Base-by-base conservation (phyloP, 2,797 vertebrate genomes). In the Poliocrania exsul region DNA sequence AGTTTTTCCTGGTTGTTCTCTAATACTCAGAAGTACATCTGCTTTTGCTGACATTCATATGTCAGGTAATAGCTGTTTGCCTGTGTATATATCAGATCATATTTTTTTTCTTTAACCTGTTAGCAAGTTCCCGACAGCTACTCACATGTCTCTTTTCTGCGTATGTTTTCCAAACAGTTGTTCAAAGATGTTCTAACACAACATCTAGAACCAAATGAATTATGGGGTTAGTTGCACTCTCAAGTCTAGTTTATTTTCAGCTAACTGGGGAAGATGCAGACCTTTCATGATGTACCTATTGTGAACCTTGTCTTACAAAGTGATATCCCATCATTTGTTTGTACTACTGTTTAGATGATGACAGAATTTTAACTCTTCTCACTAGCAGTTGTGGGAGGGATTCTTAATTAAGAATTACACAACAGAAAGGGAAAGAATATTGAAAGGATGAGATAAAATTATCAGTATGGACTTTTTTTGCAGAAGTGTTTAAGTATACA, bases 391-490 rank as follows among this genome's bases (percentile, higher is more conserved):
- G 25, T 18, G 86, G 29, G 26, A 67, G 9, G 9, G 8, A 3
- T 37, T 84, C 50, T 69, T 67, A 56, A 64, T 40, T 58, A 79
- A 57, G 18, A 84, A 72, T 42, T 2, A 18, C 8, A 35, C 10
- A 81, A 54, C 25, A 69, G 21, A 64, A 16, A 60, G 5, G 19
- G 3, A 35, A 77, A 66, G 1, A 5, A 44, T 61, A 66, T 26
- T 58, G 23, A 90, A 90, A 93, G 8, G 11, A 28, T 42, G 9
- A 64, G 37, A 78, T 14, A 81, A 71, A 73, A 86, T 42, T 80
- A 53, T 29, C n/a, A 58, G 4, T 18, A 37, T 13, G 0, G 3
- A 1, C 0, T 3, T 16, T 58, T 44, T 66, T 88, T 80, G 28
- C 12, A 35, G 16, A 54, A 28, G 5, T 3, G 4, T 62, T 61